A percentile compares a stretch with the other conserved stretches of the same genome.
phyloP scores from a whole-genome alignment of 1,140 invertebrate species.

The Ips nitidus region DNA sequence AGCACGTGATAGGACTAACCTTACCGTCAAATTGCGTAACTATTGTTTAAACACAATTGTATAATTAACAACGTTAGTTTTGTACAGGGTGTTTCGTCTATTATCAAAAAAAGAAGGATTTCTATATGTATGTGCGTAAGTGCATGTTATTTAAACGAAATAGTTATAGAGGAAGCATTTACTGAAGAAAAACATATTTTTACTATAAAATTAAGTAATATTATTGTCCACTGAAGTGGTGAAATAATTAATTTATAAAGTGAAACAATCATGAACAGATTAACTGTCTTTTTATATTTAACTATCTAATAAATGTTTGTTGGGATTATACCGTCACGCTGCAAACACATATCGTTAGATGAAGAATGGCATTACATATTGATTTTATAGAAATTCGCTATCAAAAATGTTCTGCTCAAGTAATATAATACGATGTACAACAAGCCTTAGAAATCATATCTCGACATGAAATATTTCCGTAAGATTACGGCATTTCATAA shows the following conservation, averaged over 20 bases:
- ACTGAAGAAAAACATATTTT: constrained; percentile 17
- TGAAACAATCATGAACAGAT: constrained; percentile 1
- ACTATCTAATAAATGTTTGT: background rate
- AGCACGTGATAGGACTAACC: too few relatives aligned
- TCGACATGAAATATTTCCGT: background rate
- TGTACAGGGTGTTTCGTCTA: constrained; percentile 34
- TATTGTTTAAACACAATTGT: too few relatives aligned
- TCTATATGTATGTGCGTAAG: constrained; percentile 1
- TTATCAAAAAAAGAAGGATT: constrained; percentile 23
- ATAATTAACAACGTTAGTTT: constrained; percentile 1
- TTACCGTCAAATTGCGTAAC: too few relatives aligned
- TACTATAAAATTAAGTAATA: constrained; percentile 2
- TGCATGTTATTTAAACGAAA: background rate
- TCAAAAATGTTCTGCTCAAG: too few relatives aligned
- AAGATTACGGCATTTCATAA: too few relatives aligned
- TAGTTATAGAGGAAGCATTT: background rate
- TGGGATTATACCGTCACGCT: background rate
- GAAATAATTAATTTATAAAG: too few relatives aligned
- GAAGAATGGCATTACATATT: background rate
- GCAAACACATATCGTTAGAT: background rate
- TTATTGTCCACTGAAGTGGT: too few relatives aligned
- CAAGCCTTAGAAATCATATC: constrained; percentile 1
- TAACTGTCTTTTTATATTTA: background rate
- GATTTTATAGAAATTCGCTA: background rate
- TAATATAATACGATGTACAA: background rate